Conservation (phyloP, 30 jellyfish, hydroid and myxozoan genomes). For the Nemopilema nomurai region DNA sequence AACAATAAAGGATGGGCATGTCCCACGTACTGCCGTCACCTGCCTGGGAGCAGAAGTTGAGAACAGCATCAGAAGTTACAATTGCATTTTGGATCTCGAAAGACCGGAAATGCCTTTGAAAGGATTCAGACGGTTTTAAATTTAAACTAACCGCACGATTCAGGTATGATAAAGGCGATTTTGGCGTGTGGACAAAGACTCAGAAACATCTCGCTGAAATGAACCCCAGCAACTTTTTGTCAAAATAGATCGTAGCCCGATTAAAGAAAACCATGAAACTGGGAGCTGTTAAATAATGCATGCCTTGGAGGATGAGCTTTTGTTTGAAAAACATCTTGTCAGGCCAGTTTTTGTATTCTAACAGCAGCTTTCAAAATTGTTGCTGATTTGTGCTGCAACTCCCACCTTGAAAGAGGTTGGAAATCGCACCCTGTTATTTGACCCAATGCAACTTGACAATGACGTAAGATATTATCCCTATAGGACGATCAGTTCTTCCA, state of each 20-base stretch:
- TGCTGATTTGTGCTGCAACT: not conserved
- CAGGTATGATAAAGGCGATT: not conserved
- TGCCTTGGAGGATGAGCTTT: conserved; percentile 43
- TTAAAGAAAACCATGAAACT: conserved; percentile 12
- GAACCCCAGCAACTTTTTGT: not conserved
- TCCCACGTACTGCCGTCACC: conserved; percentile 51
- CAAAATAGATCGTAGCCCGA: not conserved
- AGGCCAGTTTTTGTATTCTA: conserved; percentile 40
- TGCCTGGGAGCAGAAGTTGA: conserved; percentile 45
- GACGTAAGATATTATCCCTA: not conserved
- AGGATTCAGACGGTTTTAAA: not conserved
- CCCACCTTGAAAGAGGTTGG: not conserved
- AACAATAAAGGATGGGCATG: conserved; percentile 28
- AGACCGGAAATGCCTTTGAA: not conserved
- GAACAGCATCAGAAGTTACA: conserved; percentile 23
- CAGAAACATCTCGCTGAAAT: not conserved
- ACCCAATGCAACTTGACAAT: not conserved
- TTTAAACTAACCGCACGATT: not conserved
- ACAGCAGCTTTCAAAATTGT: conserved; percentile 21
- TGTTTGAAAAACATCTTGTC: conserved; percentile 44
- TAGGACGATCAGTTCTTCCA: not conserved
- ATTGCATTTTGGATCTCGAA: not conserved
- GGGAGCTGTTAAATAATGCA: conserved; percentile 22
- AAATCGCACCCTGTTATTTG: not conserved
- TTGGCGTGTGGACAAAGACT: not conserved